Base-by-base conservation (phyloP, 2,797 vertebrate genomes). In the Babyrousa celebensis region DNA sequence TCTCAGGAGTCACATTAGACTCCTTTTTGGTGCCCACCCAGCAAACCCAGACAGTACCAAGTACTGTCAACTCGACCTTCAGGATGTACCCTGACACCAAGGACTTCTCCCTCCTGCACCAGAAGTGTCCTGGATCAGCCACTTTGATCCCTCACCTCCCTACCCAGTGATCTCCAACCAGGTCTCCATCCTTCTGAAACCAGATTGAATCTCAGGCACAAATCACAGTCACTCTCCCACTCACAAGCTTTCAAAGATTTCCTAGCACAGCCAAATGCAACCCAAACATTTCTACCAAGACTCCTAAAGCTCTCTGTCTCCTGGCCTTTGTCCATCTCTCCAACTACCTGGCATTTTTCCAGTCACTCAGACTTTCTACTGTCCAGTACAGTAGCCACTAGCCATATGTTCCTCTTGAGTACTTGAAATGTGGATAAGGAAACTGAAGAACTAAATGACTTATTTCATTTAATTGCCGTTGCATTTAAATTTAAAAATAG, bases 401-500 rank as follows among this genome's bases (percentile, higher is more conserved):
- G 12, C 5, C 43, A 74, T 15, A 20, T 2, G 10, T 23, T 48
- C 54, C 25, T n/a, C 48, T 0, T 17, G 25, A 74, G 32, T 2
- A 9, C 23, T 27, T 67, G 14, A 94, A 75, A 62, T 71, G 17
- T 52, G 20, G 4, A 1, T 32, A 88, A 1, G 68, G 14, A 63
- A 6, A 63, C 16, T 78, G 29, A 89, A 20, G n/a, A 71, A 83
- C 9, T n/a, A 4, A 60, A 82, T 93, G 86, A 82, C 36, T 87
- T 83, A 54, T 48, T 80, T 62, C 25, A 78, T 56, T 27, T 74
- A 25, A 89, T 43, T 74, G 80, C 32, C 1, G 40, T 78, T 60
- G 52, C 65, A 87, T 85, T 86, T 70, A 56, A 85, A 91, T 54
- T 91, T 88, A 21, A 88, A 91, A 77, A 56, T 12, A 60, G 1